phyloP scores from a whole-genome alignment of 2,797 vertebrate genomes.

The Microctenopoma lineatum region DNA sequence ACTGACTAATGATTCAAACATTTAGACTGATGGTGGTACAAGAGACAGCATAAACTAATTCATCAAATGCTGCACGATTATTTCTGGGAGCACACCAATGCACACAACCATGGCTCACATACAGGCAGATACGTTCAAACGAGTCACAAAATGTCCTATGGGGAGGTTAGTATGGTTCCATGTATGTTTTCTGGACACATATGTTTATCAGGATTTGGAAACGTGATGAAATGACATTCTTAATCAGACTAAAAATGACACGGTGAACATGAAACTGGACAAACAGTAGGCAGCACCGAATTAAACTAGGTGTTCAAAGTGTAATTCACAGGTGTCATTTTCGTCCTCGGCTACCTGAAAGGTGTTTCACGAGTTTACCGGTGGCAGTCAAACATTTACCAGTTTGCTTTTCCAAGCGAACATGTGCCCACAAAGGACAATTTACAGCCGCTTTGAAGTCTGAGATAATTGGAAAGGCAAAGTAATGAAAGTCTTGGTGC shows the following conservation, averaged over 20 bases:
- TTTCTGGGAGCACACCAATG: not conserved
- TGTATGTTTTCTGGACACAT: no score
- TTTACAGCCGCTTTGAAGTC: conserved; percentile 27
- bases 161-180: no score
- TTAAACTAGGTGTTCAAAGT: not conserved
- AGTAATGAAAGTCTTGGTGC: conserved; percentile 33
- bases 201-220: not conserved
- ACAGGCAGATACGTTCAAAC: not conserved
- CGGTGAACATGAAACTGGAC: not conserved
- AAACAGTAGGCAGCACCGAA: not conserved
- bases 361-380: not conserved
- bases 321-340: not conserved
- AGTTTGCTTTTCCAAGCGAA: conserved; percentile 3
- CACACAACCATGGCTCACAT: not conserved
- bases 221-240: not conserved
- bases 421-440: conserved; percentile 24
- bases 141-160: not conserved
- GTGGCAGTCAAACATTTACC: not conserved
- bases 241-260: not conserved
- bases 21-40: not conserved
- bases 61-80: conserved; percentile 8
- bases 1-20: not conserved
- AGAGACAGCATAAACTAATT: not conserved
- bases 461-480: conserved; percentile 35
- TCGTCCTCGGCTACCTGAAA: not conserved